phyloP scores from a whole-genome alignment of 2,113 vertebrate genomes.

The Amblyopsis rosae region DNA sequence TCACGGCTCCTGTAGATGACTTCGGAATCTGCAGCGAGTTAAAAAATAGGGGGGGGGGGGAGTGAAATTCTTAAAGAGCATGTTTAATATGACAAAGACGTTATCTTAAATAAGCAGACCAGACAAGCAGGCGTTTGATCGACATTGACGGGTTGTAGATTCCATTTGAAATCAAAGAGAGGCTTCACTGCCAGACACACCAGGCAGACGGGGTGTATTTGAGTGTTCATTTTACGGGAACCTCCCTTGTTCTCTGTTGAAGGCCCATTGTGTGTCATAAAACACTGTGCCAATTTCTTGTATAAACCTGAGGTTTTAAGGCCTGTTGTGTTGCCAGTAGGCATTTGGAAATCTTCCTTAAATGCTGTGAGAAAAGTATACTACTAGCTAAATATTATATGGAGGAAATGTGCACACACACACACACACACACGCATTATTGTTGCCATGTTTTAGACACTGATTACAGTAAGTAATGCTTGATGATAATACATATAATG shows the following conservation, averaged over 20 bases:
- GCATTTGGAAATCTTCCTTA: constrained; percentile 7
- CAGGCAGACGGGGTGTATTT: constrained; percentile 6
- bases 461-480: too few species aligned
- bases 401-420: background rate
- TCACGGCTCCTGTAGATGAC: constrained; percentile 92
- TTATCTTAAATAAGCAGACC: constrained; percentile 5
- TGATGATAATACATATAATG: too few species aligned
- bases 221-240: constrained; percentile 14
- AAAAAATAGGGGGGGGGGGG: background rate
- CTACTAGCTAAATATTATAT: background rate
- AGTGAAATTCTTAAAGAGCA: background rate
- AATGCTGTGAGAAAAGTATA: constrained; percentile 6
- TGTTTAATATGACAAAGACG: constrained; percentile 6
- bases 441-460: too few species aligned
- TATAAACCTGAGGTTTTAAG: background rate
- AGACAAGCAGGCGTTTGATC: background rate
- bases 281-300: constrained; percentile 26
- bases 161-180: background rate
- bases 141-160: background rate
- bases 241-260: background rate
- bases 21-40: constrained; percentile 83
- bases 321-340: constrained; percentile 21
- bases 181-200: constrained; percentile 25
- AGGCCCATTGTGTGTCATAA: background rate
- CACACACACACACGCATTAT: background rate